Evolutionary conservation across 2,797 vertebrate genomes (phyloP), one percentile per base, ranked within the genome.

Genomic region (Rhinichthys osculus): DNA sequence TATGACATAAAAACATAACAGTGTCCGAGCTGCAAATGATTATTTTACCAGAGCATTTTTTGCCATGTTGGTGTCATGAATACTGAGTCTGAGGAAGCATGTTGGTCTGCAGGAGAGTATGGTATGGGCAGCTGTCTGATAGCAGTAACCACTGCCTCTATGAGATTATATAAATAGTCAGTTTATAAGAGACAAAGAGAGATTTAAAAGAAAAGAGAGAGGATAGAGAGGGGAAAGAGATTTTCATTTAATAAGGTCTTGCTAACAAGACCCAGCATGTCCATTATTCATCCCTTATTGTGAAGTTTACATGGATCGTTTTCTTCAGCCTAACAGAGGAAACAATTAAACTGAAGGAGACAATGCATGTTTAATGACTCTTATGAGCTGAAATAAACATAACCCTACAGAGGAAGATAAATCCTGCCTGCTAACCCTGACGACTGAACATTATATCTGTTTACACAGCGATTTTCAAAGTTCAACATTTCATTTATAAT

Each of bases 351-450:
- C 21, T 62, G 50, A 44, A 72, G 19, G 52, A 71, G 35, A 62
- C 76, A 78, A 78, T 79, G 38, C 14, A 33, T 71, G 38, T 78
- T 78, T 78, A 85, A 85, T 35, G 66, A 85, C 66, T 54, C 44
- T 71, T 77, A 71, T 59, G 19, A 78, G 50, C 66, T 62, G 8
- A 62, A 78, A 79, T 72, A 78, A 84, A 77, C 33, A 78, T 30
- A 77, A 40, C 27, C 33, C 74, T 57, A 44, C 11, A 30, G 35
- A 69, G 47, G 7, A 76, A 77, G 62, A 54, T 67, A 30, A 16
- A 84, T 78, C 19, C 23, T 84, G 17, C n/a, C 44, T 14, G 7
- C 23, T 66, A 83, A 76, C 16, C 33, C n/a, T 62, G 4, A 19
- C 10, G 1, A 77, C 13, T 66, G 44, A 52, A 13, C 23, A 52